Evolutionary conservation across 1,140 invertebrate species (phyloP).

Genomic region (Drosophila hydei): DNA sequence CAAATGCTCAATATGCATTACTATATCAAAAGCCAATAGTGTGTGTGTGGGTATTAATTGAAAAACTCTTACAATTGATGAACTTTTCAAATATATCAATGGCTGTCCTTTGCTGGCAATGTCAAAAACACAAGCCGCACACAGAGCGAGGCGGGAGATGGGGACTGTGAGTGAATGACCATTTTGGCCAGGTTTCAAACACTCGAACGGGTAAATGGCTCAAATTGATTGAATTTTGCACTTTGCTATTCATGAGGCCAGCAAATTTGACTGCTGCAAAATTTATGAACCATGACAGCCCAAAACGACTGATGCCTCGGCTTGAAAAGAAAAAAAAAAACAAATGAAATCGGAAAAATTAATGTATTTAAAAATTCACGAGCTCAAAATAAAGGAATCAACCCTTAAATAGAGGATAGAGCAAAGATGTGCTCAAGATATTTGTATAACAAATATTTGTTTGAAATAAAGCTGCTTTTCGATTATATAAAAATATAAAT

Average conservation of each 20-base stretch:
- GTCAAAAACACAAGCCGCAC: conserved; percentile 53
- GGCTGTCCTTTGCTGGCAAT: conserved; percentile 38
- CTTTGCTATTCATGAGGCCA: conserved; percentile 77
- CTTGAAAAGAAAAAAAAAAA: conserved; percentile 34
- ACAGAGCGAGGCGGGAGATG: conserved; percentile 1
- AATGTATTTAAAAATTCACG: conserved; percentile 32
- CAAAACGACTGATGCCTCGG: conserved; percentile 28
- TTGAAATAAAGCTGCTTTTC: too few species aligned
- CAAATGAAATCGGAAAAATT: conserved; percentile 14
- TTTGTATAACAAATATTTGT: too few species aligned
- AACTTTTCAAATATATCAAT: conserved; percentile 59
- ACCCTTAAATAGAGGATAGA: too few species aligned
- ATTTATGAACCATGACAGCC: conserved; percentile 55
- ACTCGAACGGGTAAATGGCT: conserved; percentile 71
- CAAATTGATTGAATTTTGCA: conserved; percentile 82
- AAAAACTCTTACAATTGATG: conserved; percentile 57
- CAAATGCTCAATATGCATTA: conserved; percentile 41
- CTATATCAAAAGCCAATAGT: conserved; percentile 45
- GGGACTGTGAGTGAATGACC: conserved; percentile 25
- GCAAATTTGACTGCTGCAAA: conserved; percentile 70
- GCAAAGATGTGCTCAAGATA: too few species aligned
- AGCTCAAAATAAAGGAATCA: neutral
- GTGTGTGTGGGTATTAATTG: conserved; percentile 57
- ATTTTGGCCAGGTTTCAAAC: conserved; percentile 47
- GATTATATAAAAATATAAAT: too few species aligned